Evolutionary conservation across 2,888 invertebrate species (phyloP), one percentile per base, ranked within the genome.

Genomic region (Priocnemis perturbator): DNA sequence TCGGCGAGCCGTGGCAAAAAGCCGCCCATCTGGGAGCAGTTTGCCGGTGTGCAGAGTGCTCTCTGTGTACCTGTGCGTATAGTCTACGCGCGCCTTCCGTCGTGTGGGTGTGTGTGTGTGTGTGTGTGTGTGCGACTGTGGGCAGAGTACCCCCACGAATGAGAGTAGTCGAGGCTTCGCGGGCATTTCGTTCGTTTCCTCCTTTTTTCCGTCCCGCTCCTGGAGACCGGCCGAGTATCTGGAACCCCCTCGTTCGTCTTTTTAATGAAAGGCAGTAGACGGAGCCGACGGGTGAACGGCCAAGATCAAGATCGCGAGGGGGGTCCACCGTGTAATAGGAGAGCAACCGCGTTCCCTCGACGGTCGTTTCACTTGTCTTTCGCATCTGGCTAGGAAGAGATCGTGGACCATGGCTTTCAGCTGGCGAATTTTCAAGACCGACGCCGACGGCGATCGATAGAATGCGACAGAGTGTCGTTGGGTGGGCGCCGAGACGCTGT

Each of bases 251-350:
- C 50, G n/a, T 19, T 75, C 64, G 70, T 74, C 63, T 68, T 78
- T 69, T 60, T 64, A 75, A 77, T 66, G 80, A 81, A 81, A 81
- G 79, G 71, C 37, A 11, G 37, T 61, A 67, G 61, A 72, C 61
- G 56, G 58, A 19, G 30, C 20, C 58, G 69, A 21, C 63, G 53
- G 79, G 81, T 81, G 81, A 79, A 76, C 77, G 81, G 69, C 74
- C 81, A 84, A 84, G 85, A 85, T 85, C 84, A 85, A 82, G 84
- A 85, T 84, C 80, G 75, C 57, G 67, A 53, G 62, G 21, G 37
- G 37, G 37, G 37, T 11, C 37, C 37, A 3, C 56, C 26, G 69
- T 64, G 68, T 71, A 74, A 69, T 55, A 73, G 64, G 66, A 69
- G 74, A 67, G 21, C 19, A 26, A 15, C 19, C n/a, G 15, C 26